Percentiles rank a stretch among this genome's conserved stretches.
phyloP scores from a whole-genome alignment of 2,113 vertebrate species.

The Platanista minor region DNA sequence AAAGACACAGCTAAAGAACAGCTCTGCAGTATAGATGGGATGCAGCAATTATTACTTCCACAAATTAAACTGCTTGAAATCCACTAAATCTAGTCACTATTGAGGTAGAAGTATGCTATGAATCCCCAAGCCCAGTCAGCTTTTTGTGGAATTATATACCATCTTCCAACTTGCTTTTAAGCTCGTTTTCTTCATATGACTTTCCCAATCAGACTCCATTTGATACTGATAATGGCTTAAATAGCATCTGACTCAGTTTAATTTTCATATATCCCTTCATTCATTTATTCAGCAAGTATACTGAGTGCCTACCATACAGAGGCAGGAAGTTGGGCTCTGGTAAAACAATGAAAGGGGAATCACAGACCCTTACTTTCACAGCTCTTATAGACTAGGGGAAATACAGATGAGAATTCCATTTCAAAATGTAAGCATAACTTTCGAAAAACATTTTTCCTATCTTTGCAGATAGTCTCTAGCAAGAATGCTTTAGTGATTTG shows the following conservation, averaged over 20 bases:
- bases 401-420: background rate
- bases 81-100: background rate
- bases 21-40: background rate
- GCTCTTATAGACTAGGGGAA: background rate
- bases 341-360: background rate
- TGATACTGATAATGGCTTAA: background rate
- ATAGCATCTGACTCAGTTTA: background rate
- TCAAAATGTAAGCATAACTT: background rate
- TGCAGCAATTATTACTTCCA: background rate
- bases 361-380: background rate
- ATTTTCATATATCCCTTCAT: background rate
- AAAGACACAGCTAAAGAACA: background rate
- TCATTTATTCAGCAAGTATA: background rate
- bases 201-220: background rate
- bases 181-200: constrained; percentile 1
- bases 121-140: background rate
- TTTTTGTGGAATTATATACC: background rate
- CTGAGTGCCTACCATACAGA: background rate
- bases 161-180: background rate
- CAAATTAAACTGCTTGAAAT: background rate
- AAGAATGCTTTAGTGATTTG: background rate
- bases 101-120: background rate
- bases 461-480: background rate
- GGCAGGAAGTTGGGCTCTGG: background rate
- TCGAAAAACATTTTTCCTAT: background rate